Percentiles rank a stretch among this genome's conserved stretches.
Conservation (phyloP, 2,113 vertebrate genomes). For the Hyperoodon ampullatus region DNA sequence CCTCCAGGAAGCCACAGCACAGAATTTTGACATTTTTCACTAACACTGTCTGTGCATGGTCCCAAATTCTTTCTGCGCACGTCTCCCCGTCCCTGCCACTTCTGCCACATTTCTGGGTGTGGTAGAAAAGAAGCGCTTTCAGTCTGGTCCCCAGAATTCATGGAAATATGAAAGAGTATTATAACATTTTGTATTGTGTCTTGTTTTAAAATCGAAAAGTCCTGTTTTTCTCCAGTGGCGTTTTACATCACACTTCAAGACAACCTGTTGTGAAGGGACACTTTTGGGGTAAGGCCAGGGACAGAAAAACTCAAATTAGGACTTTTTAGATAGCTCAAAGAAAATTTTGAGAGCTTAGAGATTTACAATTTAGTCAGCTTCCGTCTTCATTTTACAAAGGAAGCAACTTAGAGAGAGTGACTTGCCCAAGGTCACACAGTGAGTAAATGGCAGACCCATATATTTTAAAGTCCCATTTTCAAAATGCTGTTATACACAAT, state of each 20-base stretch:
- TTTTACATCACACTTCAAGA: constrained; percentile 7
- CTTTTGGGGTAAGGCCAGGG: not conserved
- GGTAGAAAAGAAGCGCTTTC: constrained; percentile 5
- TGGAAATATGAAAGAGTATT: not conserved
- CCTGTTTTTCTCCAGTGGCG: not conserved
- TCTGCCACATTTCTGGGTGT: constrained; percentile 13
- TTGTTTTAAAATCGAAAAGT: constrained; percentile 42
- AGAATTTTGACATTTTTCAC: not conserved
- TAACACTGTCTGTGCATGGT: not conserved
- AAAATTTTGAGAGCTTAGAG: not conserved
- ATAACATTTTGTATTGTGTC: constrained; percentile 1
- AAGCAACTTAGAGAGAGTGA: constrained; percentile 12
- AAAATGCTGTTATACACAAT: not conserved
- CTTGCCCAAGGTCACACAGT: not conserved
- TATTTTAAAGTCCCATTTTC: not conserved
- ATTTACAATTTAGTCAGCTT: constrained; percentile 1
- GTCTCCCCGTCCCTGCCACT: not conserved
- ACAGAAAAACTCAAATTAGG: constrained; percentile 3
- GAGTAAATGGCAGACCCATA: not conserved
- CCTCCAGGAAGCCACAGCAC: not conserved
- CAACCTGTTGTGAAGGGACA: not conserved
- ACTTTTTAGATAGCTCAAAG: not conserved
- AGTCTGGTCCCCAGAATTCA: not conserved
- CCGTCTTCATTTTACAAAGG: constrained; percentile 15
- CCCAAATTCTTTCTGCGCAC: not conserved